Evolutionary conservation across 2,888 invertebrate genomes (phyloP).

Genomic region (Arrhopalites spinosus): DNA sequence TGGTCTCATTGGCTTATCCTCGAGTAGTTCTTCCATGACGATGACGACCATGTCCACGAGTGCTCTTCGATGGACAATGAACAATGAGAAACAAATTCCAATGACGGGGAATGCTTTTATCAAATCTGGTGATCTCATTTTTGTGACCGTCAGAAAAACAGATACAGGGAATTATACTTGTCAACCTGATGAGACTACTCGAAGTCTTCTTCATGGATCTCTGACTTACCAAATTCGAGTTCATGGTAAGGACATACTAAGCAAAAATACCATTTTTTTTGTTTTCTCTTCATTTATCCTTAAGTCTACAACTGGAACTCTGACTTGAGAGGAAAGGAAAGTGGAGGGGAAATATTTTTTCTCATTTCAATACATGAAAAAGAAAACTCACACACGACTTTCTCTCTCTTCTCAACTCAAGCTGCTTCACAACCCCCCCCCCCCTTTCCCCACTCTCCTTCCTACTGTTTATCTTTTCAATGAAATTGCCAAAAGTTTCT

Average conservation of each 20-base stretch:
- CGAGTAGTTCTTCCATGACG: conserved; percentile 28
- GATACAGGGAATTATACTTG: conserved; percentile 54
- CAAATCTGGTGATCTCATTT: conserved; percentile 50
- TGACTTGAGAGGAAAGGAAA: too few relatives aligned
- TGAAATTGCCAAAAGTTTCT: too few relatives aligned
- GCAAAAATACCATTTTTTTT: background rate
- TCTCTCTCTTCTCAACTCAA: too few relatives aligned
- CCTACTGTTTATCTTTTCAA: too few relatives aligned
- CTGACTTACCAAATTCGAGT: conserved; percentile 53
- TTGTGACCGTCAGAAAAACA: conserved; percentile 48
- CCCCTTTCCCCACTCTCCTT: too few relatives aligned
- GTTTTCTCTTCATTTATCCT: background rate
- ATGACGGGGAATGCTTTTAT: conserved; percentile 49
- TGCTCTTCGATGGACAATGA: conserved; percentile 23
- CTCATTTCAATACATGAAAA: too few relatives aligned
- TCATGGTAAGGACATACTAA: conserved; percentile 49
- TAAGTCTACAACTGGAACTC: too few relatives aligned
- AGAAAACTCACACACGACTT: too few relatives aligned
- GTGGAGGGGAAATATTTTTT: too few relatives aligned
- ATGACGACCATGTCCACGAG: background rate
- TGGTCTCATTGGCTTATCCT: conserved; percentile 45
- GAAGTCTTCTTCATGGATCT: conserved; percentile 28
- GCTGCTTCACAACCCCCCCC: too few relatives aligned
- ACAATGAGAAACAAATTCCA: conserved; percentile 46
- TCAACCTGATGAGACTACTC: conserved; percentile 42